Evolutionary conservation across 2,888 invertebrate species (phyloP).

Genomic region (Drosophila emarginata): DNA sequence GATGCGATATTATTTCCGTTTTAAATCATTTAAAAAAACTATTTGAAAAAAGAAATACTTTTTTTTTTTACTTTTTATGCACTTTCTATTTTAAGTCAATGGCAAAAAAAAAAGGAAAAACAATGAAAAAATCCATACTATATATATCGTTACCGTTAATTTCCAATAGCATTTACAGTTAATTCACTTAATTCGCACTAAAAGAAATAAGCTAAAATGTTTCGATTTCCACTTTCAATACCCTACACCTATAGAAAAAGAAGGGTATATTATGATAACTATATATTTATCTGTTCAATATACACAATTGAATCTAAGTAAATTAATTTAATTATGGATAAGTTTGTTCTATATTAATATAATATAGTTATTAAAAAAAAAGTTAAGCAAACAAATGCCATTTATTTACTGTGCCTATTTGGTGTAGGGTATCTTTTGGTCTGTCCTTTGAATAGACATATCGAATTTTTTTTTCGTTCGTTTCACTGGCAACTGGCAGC

Average conservation of each 20-base stretch:
- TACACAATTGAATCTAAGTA: too few relatives aligned
- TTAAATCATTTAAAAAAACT: not conserved
- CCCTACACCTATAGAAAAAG: not conserved
- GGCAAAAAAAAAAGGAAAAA: not conserved
- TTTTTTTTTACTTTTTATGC: not conserved
- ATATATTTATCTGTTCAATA: too few relatives aligned
- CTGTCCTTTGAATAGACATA: too few relatives aligned
- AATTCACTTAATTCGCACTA: conserved; percentile 68
- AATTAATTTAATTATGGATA: too few relatives aligned
- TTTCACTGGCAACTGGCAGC: conserved; percentile 53
- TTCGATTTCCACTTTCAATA: conserved; percentile 5
- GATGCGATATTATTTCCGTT: not conserved
- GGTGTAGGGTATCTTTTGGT: not conserved
- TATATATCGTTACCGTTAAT: conserved; percentile 49
- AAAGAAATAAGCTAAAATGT: conserved; percentile 40
- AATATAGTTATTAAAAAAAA: too few relatives aligned
- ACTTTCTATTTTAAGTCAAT: conserved; percentile 4
- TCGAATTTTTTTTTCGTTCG: conserved; percentile 15
- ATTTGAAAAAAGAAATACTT: not conserved
- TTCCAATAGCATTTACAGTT: conserved; percentile 57
- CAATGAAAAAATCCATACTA: not conserved
- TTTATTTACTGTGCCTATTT: not conserved
- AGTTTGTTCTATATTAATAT: too few relatives aligned
- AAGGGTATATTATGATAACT: not conserved
- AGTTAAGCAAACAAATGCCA: too few relatives aligned